Percentiles rank a stretch among this genome's conserved stretches.
phyloP scores from a whole-genome alignment of 2,797 vertebrate genomes.

The Hafferia zeledoni region DNA sequence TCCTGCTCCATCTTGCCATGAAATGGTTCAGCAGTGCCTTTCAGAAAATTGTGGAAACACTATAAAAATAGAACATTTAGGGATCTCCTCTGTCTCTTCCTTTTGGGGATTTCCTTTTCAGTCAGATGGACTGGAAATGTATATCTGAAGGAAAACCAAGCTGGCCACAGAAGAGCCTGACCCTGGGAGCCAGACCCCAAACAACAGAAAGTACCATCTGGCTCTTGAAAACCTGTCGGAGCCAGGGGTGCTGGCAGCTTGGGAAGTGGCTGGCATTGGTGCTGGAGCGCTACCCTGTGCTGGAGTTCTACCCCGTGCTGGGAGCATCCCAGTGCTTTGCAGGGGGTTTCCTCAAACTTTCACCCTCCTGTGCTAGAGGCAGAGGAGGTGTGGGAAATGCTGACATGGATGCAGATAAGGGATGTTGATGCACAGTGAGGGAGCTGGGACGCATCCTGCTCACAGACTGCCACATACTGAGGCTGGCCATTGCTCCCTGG shows the following conservation, averaged over 20 bases:
- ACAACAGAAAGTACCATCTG: not conserved
- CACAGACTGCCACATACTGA: accelerated
- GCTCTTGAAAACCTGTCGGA: not conserved
- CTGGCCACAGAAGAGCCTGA: not conserved
- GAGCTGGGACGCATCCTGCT: not conserved
- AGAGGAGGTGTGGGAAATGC: not conserved
- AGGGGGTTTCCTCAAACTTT: not conserved
- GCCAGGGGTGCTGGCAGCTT: accelerated
- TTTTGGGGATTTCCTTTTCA: not conserved
- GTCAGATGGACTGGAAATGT: not conserved
- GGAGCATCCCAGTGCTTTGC: not conserved
- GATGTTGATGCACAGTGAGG: accelerated
- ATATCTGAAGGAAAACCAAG: not conserved
- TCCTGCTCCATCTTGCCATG: not conserved
- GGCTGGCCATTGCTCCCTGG: not conserved
- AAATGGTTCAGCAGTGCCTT: not conserved
- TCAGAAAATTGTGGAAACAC: not conserved
- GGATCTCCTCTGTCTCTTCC: not conserved
- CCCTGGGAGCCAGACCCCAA: not conserved
- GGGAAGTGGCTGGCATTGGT: not conserved
- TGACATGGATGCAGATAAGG: not conserved
- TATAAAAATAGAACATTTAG: not conserved
- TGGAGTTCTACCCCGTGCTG: accelerated
- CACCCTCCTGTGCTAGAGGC: accelerated
- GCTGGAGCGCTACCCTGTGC: not conserved